Conservation (phyloP, 2,113 vertebrate genomes). For the Hippocampus mohnikei region DNA sequence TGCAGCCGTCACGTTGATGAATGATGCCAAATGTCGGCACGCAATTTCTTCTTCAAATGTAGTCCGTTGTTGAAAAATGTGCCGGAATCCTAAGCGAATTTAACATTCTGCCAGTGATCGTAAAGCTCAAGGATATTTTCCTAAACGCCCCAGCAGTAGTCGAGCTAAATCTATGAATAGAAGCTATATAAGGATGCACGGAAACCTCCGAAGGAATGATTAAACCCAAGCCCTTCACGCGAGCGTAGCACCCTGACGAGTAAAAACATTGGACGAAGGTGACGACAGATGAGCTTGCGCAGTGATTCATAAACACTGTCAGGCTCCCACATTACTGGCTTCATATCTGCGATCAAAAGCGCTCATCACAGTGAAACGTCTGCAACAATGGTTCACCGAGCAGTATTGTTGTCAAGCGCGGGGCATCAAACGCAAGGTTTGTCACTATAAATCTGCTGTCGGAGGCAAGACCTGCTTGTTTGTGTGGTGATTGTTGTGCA, state of each 20-base stretch:
- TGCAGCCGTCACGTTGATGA: too few species aligned
- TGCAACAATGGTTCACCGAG: not conserved
- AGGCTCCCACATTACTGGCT: constrained; percentile 3
- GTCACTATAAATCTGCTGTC: constrained; percentile 1
- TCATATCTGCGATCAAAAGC: not conserved
- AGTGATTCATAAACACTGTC: constrained; percentile 8
- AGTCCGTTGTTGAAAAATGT: not conserved
- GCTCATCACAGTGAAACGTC: not conserved
- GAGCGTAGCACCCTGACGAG: not conserved
- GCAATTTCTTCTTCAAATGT: too few species aligned
- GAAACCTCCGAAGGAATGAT: not conserved
- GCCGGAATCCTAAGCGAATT: not conserved
- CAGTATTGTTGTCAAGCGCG: not conserved
- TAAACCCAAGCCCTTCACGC: not conserved
- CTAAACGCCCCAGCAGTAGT: not conserved
- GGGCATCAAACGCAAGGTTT: not conserved
- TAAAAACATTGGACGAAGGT: not conserved
- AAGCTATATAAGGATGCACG: not conserved
- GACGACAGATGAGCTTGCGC: not conserved
- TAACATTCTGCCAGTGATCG: not conserved
- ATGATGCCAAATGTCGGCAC: too few species aligned
- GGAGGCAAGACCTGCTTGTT: constrained; percentile 1
- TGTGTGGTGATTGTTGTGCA: not conserved
- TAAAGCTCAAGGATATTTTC: not conserved
- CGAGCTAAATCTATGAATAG: not conserved